Conservation (phyloP, 2,888 invertebrate genomes). For the Bugulina stolonifera region DNA sequence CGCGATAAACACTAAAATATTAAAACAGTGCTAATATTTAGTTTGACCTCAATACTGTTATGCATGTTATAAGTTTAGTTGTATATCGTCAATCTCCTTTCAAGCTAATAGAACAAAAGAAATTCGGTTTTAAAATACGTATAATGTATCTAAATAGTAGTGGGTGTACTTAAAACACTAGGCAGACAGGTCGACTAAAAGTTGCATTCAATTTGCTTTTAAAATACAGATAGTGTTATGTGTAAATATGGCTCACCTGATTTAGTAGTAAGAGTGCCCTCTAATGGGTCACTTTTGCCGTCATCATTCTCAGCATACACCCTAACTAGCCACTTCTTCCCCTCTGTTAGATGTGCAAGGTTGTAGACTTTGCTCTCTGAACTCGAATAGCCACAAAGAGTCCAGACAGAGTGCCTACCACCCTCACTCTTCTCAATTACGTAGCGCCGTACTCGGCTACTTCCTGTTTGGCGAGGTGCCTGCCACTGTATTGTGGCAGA, state of each 20-base stretch:
- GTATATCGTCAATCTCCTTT: too few relatives aligned
- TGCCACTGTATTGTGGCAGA: conserved; percentile 25
- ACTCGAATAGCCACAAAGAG: conserved; percentile 24
- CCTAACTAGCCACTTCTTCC: conserved; percentile 16
- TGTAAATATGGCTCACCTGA: background rate
- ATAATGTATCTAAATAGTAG: too few relatives aligned
- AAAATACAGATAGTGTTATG: too few relatives aligned
- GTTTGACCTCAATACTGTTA: too few relatives aligned
- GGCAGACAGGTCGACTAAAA: too few relatives aligned
- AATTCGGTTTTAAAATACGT: too few relatives aligned
- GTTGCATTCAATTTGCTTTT: too few relatives aligned
- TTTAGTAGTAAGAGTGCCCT: conserved; percentile 11
- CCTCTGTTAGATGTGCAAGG: conserved; percentile 12
- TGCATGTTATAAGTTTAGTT: too few relatives aligned
- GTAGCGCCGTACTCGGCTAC: conserved; percentile 20
- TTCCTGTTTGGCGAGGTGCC: background rate
- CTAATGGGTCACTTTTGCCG: conserved; percentile 20
- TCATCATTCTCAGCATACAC: conserved; percentile 26
- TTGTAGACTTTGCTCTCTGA: conserved; percentile 22
- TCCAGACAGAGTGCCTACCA: conserved; percentile 14
- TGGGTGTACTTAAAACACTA: too few relatives aligned
- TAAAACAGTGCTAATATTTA: too few relatives aligned
- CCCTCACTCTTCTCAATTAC: conserved; percentile 24
- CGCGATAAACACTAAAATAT: too few relatives aligned
- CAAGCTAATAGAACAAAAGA: too few relatives aligned